Percentiles rank a stretch among this genome's conserved stretches.
Evolutionary conservation across 2,797 vertebrate species (phyloP).

Genomic region (Gymnothorax reevesii): DNA sequence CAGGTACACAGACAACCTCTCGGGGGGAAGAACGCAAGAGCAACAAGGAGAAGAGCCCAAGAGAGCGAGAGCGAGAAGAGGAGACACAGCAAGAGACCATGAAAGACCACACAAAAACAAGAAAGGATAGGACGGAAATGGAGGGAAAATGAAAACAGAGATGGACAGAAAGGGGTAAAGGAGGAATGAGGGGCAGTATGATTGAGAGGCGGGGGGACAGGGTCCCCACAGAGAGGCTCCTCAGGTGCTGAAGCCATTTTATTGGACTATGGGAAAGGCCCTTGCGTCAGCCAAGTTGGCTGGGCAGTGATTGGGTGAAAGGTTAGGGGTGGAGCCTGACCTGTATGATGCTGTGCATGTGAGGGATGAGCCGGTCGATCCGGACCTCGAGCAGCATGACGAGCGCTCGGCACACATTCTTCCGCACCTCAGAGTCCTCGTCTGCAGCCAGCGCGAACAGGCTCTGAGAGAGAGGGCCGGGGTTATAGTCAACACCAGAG

Average conservation of each 20-base stretch:
- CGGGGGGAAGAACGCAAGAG: neutral
- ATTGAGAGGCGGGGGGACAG: neutral
- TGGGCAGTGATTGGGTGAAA: neutral
- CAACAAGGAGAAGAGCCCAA: neutral
- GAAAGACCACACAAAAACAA: no score
- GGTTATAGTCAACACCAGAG: neutral
- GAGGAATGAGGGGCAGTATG: no score
- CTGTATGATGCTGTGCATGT: conserved; percentile 97
- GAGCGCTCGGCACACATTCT: conserved; percentile 90
- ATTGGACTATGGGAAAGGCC: neutral
- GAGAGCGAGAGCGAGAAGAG: no score
- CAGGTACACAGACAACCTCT: neutral
- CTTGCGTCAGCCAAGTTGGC: neutral
- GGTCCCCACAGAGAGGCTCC: neutral
- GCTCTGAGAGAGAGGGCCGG: conserved; percentile 68
- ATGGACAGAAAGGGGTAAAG: no score
- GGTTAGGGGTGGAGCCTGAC: conserved; percentile 55
- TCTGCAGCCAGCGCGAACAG: conserved; percentile 90
- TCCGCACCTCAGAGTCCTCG: conserved; percentile 91
- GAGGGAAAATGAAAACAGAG: neutral
- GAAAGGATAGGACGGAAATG: no score
- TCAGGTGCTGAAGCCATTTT: no score
- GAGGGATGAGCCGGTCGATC: conserved; percentile 89
- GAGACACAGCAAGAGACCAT: no score
- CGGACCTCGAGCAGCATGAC: conserved; percentile 95